These are phyloP conservation scores for Zootermopsis nevadensis DNA, from an alignment of 2,888 invertebrate genomes.

Conservation along the genomic window DNA sequence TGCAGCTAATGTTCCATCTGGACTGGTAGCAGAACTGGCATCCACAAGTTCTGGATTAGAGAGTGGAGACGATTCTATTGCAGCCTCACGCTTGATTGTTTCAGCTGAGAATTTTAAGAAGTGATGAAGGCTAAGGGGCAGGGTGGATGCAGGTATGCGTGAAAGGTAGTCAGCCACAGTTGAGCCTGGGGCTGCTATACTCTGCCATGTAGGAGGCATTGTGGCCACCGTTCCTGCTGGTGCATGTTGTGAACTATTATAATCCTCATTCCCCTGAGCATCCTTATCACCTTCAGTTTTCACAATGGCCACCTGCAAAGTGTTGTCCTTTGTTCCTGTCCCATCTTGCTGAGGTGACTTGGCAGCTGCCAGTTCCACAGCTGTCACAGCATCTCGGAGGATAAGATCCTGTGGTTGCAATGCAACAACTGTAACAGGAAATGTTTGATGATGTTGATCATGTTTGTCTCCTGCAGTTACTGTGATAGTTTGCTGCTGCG, in stretches of 20 bases:
- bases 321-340: conserved; percentile 57
- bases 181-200: conserved; percentile 64
- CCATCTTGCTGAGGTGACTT: conserved; percentile 44
- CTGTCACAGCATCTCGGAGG: conserved; percentile 49
- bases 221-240: conserved; percentile 59
- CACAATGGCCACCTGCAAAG: conserved; percentile 48
- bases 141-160: conserved; percentile 65
- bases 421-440: conserved; percentile 57
- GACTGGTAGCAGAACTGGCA: conserved; percentile 57
- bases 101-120: conserved; percentile 74
- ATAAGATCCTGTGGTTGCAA: conserved; percentile 56
- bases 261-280: conserved; percentile 52
- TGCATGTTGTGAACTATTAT: conserved; percentile 45
- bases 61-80: conserved; percentile 64
- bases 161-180: conserved; percentile 67
- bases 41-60: conserved; percentile 62
- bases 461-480: conserved; percentile 37
- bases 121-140: conserved; percentile 71
- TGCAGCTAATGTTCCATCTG: conserved; percentile 37
- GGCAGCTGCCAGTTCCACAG: conserved; percentile 44
- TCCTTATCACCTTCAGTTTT: conserved; percentile 57
- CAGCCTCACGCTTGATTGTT: conserved; percentile 66
- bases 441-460: conserved; percentile 53
- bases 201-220: conserved; percentile 68
- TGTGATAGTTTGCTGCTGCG: conserved; percentile 54